Conservation (phyloP, 2,888 invertebrate genomes). For the Dicyrtoma fusca region DNA sequence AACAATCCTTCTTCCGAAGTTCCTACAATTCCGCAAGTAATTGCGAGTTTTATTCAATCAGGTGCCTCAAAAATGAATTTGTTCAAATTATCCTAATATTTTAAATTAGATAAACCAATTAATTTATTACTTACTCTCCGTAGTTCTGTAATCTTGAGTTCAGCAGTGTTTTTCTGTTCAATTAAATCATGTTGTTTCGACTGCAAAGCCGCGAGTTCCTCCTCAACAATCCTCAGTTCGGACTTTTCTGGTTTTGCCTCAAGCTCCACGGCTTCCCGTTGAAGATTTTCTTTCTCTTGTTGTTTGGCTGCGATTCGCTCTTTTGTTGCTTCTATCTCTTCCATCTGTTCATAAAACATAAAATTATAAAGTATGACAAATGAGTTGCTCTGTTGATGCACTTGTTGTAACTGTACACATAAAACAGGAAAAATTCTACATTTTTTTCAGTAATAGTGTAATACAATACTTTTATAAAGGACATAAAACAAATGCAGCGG, state of each 20-base stretch:
- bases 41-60: no score
- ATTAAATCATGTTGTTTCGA: not conserved
- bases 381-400: no score
- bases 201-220: not conserved
- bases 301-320: conserved; percentile 10
- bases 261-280: not conserved
- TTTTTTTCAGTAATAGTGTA: no score
- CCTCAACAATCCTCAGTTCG: not conserved
- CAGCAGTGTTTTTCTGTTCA: not conserved
- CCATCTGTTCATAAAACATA: conserved; percentile 29
- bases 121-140: not conserved
- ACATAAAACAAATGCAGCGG: no score
- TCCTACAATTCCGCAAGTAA: conserved; percentile 11
- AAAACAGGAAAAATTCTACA: no score
- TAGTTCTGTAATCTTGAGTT: conserved; percentile 3
- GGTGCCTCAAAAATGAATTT: no score
- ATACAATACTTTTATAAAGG: no score
- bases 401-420: no score
- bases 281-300: not conserved
- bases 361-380: no score
- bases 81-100: no score
- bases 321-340: conserved; percentile 26
- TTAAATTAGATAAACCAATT: no score
- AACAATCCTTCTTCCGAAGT: conserved; percentile 8
- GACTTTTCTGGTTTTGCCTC: not conserved